These are phyloP conservation scores for Nymphalis c-album DNA, from an alignment of 2,888 invertebrate species.

Conservation along the genomic window DNA sequence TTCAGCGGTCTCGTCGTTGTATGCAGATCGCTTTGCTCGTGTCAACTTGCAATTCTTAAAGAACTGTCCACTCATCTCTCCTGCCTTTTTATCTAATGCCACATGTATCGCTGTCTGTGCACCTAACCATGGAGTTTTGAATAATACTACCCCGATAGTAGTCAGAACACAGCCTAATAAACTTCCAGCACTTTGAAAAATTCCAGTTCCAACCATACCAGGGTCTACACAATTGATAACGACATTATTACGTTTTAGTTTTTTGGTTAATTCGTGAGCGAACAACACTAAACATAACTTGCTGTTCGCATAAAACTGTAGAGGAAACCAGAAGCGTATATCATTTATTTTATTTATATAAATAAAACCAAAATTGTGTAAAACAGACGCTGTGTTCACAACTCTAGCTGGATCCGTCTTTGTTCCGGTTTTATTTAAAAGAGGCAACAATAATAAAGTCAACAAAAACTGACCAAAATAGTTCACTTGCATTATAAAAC, in stretches of 20 bases:
- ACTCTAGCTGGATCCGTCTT: conserved; percentile 84
- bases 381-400: conserved; percentile 86
- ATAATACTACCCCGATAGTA: not conserved
- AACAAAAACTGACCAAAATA: conserved; percentile 95
- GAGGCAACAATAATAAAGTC: conserved; percentile 90
- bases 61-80: conserved; percentile 55
- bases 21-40: conserved; percentile 58
- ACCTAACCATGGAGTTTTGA: conserved; percentile 29
- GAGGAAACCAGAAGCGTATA: conserved; percentile 58
- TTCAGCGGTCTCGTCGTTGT: conserved; percentile 69
- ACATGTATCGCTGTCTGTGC: conserved; percentile 86
- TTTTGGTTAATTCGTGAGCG: conserved; percentile 85
- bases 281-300: conserved; percentile 88
- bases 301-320: conserved; percentile 74
- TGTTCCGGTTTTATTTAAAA: conserved; percentile 81
- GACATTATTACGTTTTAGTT: conserved; percentile 81
- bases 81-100: conserved; percentile 85
- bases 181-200: not conserved
- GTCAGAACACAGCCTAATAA: not conserved
- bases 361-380: conserved; percentile 84
- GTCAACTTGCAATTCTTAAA: conserved; percentile 85
- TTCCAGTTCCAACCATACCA: conserved; percentile 1
- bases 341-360: conserved; percentile 85
- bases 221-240: conserved; percentile 87
- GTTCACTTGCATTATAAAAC: conserved; percentile 93